Evolutionary conservation across 2,797 vertebrate genomes (phyloP).

Genomic region (Bovichtus variegatus): DNA sequence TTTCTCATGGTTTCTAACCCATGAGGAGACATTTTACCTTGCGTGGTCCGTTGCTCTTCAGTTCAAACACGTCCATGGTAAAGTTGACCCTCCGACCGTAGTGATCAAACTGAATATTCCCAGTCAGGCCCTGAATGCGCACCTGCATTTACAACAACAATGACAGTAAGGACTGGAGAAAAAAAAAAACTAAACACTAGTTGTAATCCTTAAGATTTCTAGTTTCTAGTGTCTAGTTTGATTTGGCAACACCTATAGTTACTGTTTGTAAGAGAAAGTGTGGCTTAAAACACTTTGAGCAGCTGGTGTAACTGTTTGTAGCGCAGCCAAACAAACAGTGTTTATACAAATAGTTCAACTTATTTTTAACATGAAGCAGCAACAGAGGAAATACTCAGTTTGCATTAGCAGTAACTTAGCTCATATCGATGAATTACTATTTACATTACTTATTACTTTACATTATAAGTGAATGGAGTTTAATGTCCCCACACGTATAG

Average conservation of each 20-base stretch:
- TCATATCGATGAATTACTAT: background rate
- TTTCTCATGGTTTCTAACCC: background rate
- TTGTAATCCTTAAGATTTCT: background rate
- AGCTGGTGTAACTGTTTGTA: background rate
- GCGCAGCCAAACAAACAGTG: background rate
- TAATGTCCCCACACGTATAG: background rate
- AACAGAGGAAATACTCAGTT: too few species aligned
- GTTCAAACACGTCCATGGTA: conserved; percentile 98
- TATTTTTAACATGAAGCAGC: too few species aligned
- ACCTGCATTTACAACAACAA: conserved; percentile 84
- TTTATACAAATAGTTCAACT: too few species aligned
- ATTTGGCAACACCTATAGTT: background rate
- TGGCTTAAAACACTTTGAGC: background rate
- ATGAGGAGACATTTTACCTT: conserved; percentile 86
- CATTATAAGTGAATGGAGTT: background rate
- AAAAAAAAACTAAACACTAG: background rate
- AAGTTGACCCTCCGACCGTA: conserved; percentile 97
- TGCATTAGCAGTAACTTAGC: too few species aligned
- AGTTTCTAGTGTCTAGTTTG: background rate
- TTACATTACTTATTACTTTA: background rate
- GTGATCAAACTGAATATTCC: conserved; percentile 98
- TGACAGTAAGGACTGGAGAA: background rate
- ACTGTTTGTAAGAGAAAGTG: background rate
- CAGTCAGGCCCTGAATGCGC: conserved; percentile 96
- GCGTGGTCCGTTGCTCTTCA: conserved; percentile 94